Evolutionary conservation across 2,113 vertebrate genomes (phyloP), one percentile per base, ranked within the genome.

Genomic region (Apteryx owenii): DNA sequence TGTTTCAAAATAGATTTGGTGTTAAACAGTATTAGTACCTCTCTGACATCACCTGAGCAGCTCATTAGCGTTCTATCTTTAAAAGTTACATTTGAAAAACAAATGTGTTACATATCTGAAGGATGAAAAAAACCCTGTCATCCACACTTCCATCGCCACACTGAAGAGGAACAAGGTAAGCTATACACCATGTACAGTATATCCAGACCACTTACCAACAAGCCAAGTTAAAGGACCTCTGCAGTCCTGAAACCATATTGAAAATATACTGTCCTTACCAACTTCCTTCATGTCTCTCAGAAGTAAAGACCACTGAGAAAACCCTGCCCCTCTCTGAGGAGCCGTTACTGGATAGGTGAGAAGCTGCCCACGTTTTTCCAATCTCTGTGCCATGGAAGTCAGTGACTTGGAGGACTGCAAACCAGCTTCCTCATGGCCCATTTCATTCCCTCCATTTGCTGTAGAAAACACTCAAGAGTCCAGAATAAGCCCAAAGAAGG

Each of bases 41-140:
- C 56, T 23, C 0, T 0, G 29, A 29, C 26, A 46, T 29, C 0
- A 1, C 25, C 69, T 56, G 36, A 90, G 58, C 18, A 28, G 38
- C 4, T 76, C 61, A 46, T 26, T 29, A 12, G 11, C 38, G 53
- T 40, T 65, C 64, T 53, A 65, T 38, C 36, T 50, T 19, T 70
- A 33, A 90, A 85, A 80, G n/a, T 31, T 42, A 7, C 62, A 19
- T 62, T 38, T 71, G 29, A 44, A 73, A 90, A 86, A 71, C 33
- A 83, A 90, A 53, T 31, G 31, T 21, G 33, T 1, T 33, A 6
- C 3, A 36, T 50, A 71, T 70, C 21, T 70, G 36, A 68, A 81
- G 44, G 28, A 79, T 2, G 2, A 69, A 85, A 79, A 82, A 38
- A 19, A 12, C 28, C 25, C 69, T 50, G 17, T 58, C 85, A 54